Base-by-base conservation (phyloP, 2,888 invertebrate genomes). In the Acrocera orbiculus region DNA sequence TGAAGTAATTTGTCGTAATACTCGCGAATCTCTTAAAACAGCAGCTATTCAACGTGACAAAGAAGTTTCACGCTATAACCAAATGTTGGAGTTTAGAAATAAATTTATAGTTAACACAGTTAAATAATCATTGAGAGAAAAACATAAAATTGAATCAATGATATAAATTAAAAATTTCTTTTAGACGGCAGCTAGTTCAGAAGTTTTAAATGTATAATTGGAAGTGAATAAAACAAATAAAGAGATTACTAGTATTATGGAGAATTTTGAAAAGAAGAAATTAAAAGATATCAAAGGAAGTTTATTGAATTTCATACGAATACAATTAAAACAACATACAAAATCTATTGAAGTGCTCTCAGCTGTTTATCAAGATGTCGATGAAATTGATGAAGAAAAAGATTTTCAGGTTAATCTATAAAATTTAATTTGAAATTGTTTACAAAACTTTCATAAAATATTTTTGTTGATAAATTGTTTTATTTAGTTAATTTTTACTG, bases 311-410 rank as follows among this genome's bases (percentile, higher is more conserved):
- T 83, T 80, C 43, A 67, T 80, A 10, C 65, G 71, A 44, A 75
- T 78, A 28, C 82, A 87, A 55, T 67, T 90, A 61, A 74, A 78
- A 28, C 85, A 80, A 53, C 86, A 89, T 51, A 72, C 81, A 0
- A 83, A 80, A 54, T 73, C 81, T 1, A 61, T 90, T 29, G 85
- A 89, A 54, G 64, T 81, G n/a, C 65, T 83, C 30, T 78, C 85
- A 0, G 74, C 78, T 44, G 80, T 82, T 30, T 80, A 75, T 54
- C 75, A 77, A 46, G 74, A 76, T 45, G 63, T 89, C 2, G 62
- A 66, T 16, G 69, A 68, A 42, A 77, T 89, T 30, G 76, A 87
- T 51, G 79, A 79, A 44, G 71, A 69, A 31, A 67, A 72, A 9
- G 83, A 83, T 62, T 62, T 79, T 20, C 38, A 49, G n/a, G 54